Evolutionary conservation across 2,888 invertebrate species (phyloP), one percentile per base, ranked within the genome.

Genomic region (Melanostoma mellinum): DNA sequence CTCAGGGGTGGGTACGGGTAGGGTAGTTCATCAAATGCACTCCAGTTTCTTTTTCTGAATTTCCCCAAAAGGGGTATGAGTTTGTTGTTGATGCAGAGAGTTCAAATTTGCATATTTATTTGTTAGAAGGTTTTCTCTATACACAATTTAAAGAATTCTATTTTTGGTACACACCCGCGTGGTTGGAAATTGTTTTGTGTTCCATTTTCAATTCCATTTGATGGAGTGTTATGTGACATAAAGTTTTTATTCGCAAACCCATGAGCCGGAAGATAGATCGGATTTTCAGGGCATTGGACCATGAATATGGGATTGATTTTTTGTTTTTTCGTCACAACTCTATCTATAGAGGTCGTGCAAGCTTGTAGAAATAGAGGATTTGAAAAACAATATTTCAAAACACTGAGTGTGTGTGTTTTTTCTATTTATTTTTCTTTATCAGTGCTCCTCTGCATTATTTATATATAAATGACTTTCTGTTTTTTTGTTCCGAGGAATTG

Each of bases 201-300:
- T 61, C 8, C 6, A 38, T 55, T 46, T 46, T 50, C n/a, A 3
- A 44, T 56, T 52, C 50, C 10, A 38, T 58, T n/a, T 44, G 20
- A 73, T 55, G 42, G 63, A 73, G 56, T 77, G 73, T 77, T 68
- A 69, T 74, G 79, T 58, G 56, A 67, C 52, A 42, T 32, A 68
- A 77, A 77, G 36, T 61, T 72, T 81, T 77, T 68, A 58, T 82
- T 69, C 58, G 58, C 36, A 46, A 69, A 56, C 42, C 69, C 40
- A 56, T 65, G 68, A 82, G 63, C 56, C 32, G 72, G 72, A 73
- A 63, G 61, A 73, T 58, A 69, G 69, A 77, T 72, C 73, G 72
- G 30, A 77, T 74, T 46, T 68, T 65, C 58, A 53, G 82, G 30
- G 69, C 78, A 78, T 69, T 78, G 78, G 68, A 78, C 73, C 58